Conservation (phyloP, 2,113 vertebrate species). For the Lepisosteus oculatus region DNA sequence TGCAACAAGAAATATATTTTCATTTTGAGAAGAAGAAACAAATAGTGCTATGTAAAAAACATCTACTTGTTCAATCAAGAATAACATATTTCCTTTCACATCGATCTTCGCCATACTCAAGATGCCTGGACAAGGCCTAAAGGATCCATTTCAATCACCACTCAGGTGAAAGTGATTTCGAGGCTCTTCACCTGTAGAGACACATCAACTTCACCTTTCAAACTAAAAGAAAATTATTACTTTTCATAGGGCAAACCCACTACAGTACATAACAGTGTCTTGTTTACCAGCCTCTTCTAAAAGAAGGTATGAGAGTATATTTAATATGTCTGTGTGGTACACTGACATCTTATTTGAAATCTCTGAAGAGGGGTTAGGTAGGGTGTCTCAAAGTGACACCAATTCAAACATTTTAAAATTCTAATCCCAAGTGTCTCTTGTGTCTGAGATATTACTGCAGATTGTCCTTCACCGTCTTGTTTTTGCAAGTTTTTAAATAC, state of each 20-base stretch:
- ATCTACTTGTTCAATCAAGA: too few species aligned
- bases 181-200: background rate
- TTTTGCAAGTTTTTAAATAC: constrained; percentile 47
- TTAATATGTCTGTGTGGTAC: background rate
- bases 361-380: background rate
- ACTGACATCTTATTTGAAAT: background rate
- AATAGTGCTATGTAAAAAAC: too few species aligned
- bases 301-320: background rate
- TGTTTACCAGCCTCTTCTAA: background rate
- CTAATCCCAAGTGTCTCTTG: constrained; percentile 36
- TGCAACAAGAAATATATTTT: too few species aligned
- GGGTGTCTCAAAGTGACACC: constrained; percentile 25
- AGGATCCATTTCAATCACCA: too few species aligned
- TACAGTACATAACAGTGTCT: background rate
- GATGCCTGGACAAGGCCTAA: too few species aligned
- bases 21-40: too few species aligned
- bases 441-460: constrained; percentile 50
- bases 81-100: too few species aligned
- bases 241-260: background rate
- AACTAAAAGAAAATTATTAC: background rate
- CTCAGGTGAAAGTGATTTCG: too few species aligned
- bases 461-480: constrained; percentile 45
- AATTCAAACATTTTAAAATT: constrained; percentile 42
- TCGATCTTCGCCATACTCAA: too few species aligned
- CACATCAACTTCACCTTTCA: background rate